These are phyloP conservation scores for Lysandra coridon DNA, from an alignment of 2,888 invertebrate genomes.

Conservation along the genomic window DNA sequence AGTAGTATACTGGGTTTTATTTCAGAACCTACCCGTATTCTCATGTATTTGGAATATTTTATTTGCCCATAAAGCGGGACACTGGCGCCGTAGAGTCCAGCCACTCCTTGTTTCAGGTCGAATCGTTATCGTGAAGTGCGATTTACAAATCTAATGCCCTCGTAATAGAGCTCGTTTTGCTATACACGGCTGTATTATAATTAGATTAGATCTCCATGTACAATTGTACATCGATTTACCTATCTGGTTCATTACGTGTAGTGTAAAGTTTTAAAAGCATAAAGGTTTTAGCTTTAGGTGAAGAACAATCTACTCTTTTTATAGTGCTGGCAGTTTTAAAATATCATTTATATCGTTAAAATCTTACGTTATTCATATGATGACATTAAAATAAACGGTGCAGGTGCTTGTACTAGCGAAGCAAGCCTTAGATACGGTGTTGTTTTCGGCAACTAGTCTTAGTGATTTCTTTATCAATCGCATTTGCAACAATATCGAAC, in stretches of 20 bases:
- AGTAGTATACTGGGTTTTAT: no score
- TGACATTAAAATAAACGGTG: no score
- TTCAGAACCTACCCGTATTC: no score
- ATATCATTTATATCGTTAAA: no score
- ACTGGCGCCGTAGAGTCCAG: slow-evolving; percentile 41
- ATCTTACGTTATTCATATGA: no score
- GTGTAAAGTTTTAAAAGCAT: not conserved
- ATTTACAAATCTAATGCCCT: not conserved
- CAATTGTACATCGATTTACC: not conserved
- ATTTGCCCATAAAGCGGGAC: slow-evolving; percentile 34
- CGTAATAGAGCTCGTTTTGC: not conserved
- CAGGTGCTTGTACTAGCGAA: no score
- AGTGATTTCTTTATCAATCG: no score
- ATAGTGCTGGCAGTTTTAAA: not conserved
- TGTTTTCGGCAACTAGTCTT: no score
- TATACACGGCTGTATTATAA: not conserved
- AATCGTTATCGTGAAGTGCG: slow-evolving; percentile 10
- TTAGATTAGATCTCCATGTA: not conserved
- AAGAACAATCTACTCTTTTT: not conserved
- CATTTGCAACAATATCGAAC: no score
- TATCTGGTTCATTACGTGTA: not conserved
- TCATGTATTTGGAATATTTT: slow-evolving; percentile 5
- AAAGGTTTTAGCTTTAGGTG: not conserved
- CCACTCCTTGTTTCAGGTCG: slow-evolving; percentile 39
- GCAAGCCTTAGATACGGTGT: no score